These are phyloP conservation scores for Idaea aversata DNA, from an alignment of 2,888 invertebrate species.

Conservation along the genomic window DNA sequence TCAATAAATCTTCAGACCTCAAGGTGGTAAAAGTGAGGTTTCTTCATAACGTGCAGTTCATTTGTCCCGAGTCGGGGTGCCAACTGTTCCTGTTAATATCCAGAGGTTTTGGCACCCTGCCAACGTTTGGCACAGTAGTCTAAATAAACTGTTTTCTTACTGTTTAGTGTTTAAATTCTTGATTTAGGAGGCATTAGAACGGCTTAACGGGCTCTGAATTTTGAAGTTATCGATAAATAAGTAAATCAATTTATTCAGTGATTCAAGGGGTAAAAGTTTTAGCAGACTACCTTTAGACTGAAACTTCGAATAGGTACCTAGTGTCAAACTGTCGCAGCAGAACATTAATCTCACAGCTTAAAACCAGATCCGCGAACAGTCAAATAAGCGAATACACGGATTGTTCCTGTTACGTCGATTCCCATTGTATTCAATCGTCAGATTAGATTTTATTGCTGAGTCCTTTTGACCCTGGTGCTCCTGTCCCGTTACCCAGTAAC, in stretches of 20 bases:
- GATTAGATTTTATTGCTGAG: no score
- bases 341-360: no score
- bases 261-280: neutral
- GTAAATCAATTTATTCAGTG: neutral
- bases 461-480: no score
- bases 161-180: neutral
- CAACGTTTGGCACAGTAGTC: slow-evolving; percentile 25
- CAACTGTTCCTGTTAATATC: slow-evolving; percentile 71
- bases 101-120: slow-evolving; percentile 23
- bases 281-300: neutral
- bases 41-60: slow-evolving; percentile 71
- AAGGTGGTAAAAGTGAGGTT: slow-evolving; percentile 31
- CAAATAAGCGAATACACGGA: no score
- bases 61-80: slow-evolving; percentile 68
- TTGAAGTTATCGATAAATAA: neutral
- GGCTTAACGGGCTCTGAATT: neutral
- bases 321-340: no score
- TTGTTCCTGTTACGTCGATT: no score
- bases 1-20: neutral
- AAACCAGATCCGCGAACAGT: no score
- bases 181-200: neutral
- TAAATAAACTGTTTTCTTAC: slow-evolving; percentile 30
- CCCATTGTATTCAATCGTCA: no score
- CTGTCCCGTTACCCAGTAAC: no score
- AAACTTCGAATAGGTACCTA: no score